A percentile compares a stretch with the other conserved stretches of the same genome.
phyloP scores from a whole-genome alignment of 2,797 vertebrate genomes.

The Coluber constrictor region DNA sequence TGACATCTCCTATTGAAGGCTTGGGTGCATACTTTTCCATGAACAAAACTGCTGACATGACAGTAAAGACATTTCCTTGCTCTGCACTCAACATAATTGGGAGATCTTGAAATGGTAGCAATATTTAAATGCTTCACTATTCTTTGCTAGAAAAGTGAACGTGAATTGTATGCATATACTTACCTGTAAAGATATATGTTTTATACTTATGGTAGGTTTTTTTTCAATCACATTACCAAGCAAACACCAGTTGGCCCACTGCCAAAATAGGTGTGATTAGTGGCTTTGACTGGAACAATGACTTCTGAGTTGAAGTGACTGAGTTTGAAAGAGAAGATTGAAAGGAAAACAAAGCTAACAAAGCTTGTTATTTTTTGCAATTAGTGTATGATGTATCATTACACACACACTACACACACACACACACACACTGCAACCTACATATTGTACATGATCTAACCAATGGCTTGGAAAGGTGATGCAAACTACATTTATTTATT shows the following conservation, averaged over 20 bases:
- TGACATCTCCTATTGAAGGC: neutral
- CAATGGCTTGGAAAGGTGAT: neutral
- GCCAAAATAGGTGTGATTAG: conserved; percentile 66
- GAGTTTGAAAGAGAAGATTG: conserved; percentile 2
- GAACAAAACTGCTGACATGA: neutral
- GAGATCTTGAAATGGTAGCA: neutral
- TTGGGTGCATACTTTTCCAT: neutral
- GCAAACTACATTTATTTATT: too few relatives aligned
- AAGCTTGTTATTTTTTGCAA: neutral
- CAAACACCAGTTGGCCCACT: conserved; percentile 85
- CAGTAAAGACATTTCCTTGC: neutral
- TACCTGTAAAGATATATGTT: conserved; percentile 47
- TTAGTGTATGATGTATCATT: neutral
- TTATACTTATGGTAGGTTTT: conserved; percentile 1
- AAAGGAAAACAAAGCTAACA: conserved; percentile 3
- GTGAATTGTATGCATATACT: conserved; percentile 14
- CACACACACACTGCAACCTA: neutral
- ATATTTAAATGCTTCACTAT: neutral
- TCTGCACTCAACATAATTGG: neutral
- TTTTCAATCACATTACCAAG: conserved; percentile 83
- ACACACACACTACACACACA: neutral
- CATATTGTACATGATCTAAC: neutral
- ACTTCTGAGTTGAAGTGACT: conserved; percentile 73
- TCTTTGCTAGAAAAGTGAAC: neutral
- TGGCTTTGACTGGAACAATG: conserved; percentile 67